Base-by-base conservation (phyloP, 1,140 invertebrate species). In the Macrobrachium rosenbergii region DNA sequence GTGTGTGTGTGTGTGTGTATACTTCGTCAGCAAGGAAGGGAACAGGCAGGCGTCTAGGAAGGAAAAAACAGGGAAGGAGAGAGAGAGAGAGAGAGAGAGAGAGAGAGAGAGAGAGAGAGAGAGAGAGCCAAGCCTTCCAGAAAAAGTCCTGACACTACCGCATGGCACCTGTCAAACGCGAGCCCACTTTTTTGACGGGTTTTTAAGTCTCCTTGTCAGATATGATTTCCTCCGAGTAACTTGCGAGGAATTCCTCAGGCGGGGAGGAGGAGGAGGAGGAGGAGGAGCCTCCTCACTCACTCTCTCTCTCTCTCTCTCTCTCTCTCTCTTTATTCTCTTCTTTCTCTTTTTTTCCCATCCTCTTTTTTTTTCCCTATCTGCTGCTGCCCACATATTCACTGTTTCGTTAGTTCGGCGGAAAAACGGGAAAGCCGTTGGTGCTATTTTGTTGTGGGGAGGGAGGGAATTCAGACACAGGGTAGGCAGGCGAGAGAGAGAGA, bases 51-150 rank as follows among this genome's bases (percentile, higher is more conserved):
- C 19, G 59, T 23, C n/a, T 60, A 28, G 37, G 59, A 37, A 23
- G 6, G 58, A 63, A 62, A 28, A 63, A 37, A 21, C 11, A 37
- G 21, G 59, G 17, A 59, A 0, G 16, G 59, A 23, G 59, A 62
- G 77, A 28, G 77, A 62, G 77, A 80, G 77, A 5, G 23, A 63
- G 59, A 79, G 23, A 62, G 23, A 63, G 12, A 80, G 17, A 62
- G 23, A 62, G 16, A 72, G 23, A 21, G 64, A 17, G 12, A 67
- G 37, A 72, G 19, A 67, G 23, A 28, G 23, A 67, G 64, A 28
- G 23, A 67, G 64, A 67, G 64, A 28, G 64, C 8, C 8, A 67
- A 17, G 23, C 64, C 19, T 67, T 21, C 67, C 12, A 72, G 17
- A 72, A 21, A 17, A 72, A 23, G 21, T 28, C 67, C n/a, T 8